Percentiles rank a stretch among this genome's conserved stretches.
phyloP scores from a whole-genome alignment of 2,797 vertebrate species.

The Centroberyx gerrardi region DNA sequence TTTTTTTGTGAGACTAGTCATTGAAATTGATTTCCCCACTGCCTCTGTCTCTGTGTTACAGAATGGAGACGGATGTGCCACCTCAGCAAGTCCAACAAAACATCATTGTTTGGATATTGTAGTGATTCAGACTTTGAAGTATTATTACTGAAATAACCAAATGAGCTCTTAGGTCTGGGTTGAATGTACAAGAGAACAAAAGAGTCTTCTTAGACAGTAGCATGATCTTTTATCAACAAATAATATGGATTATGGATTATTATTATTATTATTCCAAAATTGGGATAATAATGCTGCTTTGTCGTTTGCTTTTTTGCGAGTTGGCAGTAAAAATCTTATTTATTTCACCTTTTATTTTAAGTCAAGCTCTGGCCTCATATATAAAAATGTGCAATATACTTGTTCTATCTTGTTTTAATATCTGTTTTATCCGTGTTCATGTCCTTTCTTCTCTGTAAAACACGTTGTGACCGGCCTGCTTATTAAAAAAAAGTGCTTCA shows the following conservation, averaged over 20 bases:
- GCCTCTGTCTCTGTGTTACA: slow-evolving; percentile 49
- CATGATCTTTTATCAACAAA: slow-evolving; percentile 7
- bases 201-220: background rate
- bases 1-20: slow-evolving; percentile 61
- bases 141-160: background rate
- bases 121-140: background rate
- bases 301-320: background rate
- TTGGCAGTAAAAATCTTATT: too few species aligned
- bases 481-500: background rate
- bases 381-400: too few species aligned
- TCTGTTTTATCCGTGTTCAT: background rate
- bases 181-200: background rate
- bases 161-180: background rate
- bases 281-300: background rate
- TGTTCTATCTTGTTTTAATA: background rate
- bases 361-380: too few species aligned
- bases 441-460: background rate
- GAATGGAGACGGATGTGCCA: slow-evolving; percentile 48
- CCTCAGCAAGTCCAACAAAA: slow-evolving; percentile 55
- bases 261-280: too few species aligned
- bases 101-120: slow-evolving; percentile 17
- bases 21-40: slow-evolving; percentile 61
- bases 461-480: background rate
- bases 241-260: slow-evolving; percentile 4
- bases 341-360: too few species aligned